phyloP scores from a whole-genome alignment of 2,797 vertebrate species.

The Novumbra hubbsi region DNA sequence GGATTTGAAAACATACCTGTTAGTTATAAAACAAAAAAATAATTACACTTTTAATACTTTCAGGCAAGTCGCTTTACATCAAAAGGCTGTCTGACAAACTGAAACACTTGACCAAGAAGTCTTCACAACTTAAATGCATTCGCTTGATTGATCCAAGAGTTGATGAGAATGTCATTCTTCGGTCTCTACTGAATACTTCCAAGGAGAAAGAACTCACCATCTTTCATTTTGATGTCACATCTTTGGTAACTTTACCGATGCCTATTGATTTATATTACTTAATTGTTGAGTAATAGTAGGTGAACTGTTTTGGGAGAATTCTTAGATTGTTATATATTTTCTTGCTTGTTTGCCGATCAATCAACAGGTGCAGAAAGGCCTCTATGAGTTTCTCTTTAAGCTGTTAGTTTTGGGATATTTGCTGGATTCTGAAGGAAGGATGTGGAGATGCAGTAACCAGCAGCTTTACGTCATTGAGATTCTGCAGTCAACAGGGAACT shows the following conservation, averaged over 20 bases:
- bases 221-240: constrained; percentile 92
- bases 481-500: constrained; percentile 64
- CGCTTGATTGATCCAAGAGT: constrained; percentile 82
- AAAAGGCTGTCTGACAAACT: constrained; percentile 80
- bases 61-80: constrained; percentile 94
- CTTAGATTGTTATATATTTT: constrained; percentile 21
- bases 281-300: background rate
- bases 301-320: constrained; percentile 5
- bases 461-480: constrained; percentile 91
- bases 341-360: background rate
- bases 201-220: constrained; percentile 72
- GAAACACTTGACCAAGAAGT: constrained; percentile 41
- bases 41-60: constrained; percentile 14
- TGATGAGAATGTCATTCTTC: constrained; percentile 83
- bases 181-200: constrained; percentile 67
- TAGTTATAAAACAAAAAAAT: background rate
- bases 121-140: constrained; percentile 75
- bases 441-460: constrained; percentile 84
- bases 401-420: constrained; percentile 87
- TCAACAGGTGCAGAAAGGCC: constrained; percentile 83
- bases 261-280: background rate
- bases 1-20: background rate
- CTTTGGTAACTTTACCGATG: constrained; percentile 74
- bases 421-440: constrained; percentile 81
- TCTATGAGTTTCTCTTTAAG: constrained; percentile 91